A percentile compares a stretch with the other conserved stretches of the same genome.
phyloP scores from a whole-genome alignment of 2,888 invertebrate genomes.

The Corbicula japonica region DNA sequence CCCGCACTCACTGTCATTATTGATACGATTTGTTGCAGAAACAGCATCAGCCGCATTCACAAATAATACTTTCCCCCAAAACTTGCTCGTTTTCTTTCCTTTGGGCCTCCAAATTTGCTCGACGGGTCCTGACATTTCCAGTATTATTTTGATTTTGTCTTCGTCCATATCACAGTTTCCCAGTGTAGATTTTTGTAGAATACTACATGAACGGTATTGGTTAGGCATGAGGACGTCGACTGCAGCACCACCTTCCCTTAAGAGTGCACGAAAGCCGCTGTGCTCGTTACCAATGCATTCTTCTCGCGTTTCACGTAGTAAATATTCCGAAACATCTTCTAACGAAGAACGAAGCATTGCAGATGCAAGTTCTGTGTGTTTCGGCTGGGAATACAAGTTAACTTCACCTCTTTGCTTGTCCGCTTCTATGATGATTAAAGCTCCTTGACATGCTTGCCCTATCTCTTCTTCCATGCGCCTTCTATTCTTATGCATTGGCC shows the following conservation, averaged over 20 bases:
- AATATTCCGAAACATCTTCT: conserved; percentile 22
- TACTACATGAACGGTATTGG: conserved; percentile 68
- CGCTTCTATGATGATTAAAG: conserved; percentile 72
- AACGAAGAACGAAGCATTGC: conserved; percentile 20
- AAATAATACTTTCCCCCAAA: conserved; percentile 77
- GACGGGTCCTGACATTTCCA: conserved; percentile 53
- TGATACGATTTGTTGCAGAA: conserved; percentile 53
- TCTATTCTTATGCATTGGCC: conserved; percentile 69
- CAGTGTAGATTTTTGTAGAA: conserved; percentile 53
- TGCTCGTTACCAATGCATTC: conserved; percentile 40
- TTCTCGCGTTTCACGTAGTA: conserved; percentile 60
- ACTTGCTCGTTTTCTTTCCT: conserved; percentile 30
- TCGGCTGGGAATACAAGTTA: conserved; percentile 61
- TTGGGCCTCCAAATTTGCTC: conserved; percentile 62
- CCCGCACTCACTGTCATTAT: conserved; percentile 4
- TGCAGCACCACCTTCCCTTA: conserved; percentile 71
- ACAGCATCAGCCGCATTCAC: conserved; percentile 44
- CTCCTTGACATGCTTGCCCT: conserved; percentile 30
- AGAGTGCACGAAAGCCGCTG: conserved; percentile 60
- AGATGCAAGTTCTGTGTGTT: conserved; percentile 28
- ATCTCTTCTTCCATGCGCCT: conserved; percentile 65
- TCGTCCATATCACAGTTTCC: conserved; percentile 32
- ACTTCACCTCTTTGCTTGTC: conserved; percentile 68
- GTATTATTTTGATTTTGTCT: not conserved
- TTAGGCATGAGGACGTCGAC: conserved; percentile 70